phyloP scores from a whole-genome alignment of 1,140 invertebrate species.

The Formica exsecta region DNA sequence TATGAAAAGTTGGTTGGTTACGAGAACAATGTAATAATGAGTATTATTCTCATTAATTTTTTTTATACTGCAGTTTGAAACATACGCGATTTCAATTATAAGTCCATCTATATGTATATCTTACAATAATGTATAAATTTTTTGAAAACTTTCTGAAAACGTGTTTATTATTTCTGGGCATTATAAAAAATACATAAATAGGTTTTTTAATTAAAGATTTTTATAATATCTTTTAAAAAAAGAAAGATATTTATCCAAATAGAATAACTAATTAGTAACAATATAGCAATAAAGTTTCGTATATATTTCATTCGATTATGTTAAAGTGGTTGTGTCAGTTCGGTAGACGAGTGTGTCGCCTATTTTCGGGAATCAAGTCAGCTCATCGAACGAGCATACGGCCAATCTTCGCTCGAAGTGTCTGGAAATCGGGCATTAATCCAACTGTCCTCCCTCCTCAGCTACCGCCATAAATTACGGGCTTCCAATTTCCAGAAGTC shows the following conservation, averaged over 20 bases:
- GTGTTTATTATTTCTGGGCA: no score
- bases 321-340: neutral
- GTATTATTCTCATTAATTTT: neutral
- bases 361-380: constrained; percentile 39
- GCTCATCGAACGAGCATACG: neutral
- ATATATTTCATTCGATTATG: neutral
- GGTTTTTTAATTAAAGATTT: no score
- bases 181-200: no score
- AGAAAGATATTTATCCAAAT: neutral
- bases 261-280: neutral
- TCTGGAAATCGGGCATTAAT: constrained; percentile 75
- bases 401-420: neutral
- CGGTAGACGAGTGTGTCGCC: neutral
- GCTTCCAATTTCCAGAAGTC: constrained; percentile 81
- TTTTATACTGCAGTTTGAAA: neutral
- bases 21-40: constrained; percentile 23
- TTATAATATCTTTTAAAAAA: no score
- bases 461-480: constrained; percentile 78
- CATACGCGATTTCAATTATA: neutral
- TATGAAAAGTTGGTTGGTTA: constrained; percentile 39
- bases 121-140: neutral
- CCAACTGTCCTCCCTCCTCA: constrained; percentile 67
- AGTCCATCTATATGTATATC: neutral
- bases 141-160: neutral
- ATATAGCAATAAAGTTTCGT: neutral